Evolutionary conservation across 37 sponge, comb jelly and placozoan species (phyloP).

Genomic region (Axinella damicornis): DNA sequence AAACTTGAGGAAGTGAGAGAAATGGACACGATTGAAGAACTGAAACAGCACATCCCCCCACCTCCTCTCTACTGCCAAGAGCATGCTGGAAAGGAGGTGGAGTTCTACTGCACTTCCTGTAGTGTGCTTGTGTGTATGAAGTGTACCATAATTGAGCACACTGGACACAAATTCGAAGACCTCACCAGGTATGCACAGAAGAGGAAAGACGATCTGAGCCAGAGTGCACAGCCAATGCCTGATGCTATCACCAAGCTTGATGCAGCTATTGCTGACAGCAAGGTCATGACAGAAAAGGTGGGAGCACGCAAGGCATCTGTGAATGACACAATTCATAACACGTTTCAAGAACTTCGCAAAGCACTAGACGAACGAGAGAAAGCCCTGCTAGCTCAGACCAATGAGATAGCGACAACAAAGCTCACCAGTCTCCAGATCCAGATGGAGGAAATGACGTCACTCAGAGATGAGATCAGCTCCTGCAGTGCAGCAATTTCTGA

Average conservation of each 20-base stretch:
- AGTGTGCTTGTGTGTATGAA: background rate
- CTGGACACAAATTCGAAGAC: background rate
- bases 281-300: slow-evolving; percentile 1
- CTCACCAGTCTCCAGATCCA: background rate
- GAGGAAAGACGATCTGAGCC: background rate
- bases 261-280: background rate
- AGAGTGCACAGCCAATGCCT: background rate
- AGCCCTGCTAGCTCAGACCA: background rate
- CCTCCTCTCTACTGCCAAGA: background rate
- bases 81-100: background rate
- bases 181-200: background rate
- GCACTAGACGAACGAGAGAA: slow-evolving; percentile 16
- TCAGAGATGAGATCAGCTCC: background rate
- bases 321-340: background rate
- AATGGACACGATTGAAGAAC: background rate
- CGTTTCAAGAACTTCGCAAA: background rate
- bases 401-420: background rate
- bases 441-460: slow-evolving; percentile 17
- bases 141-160: slow-evolving; percentile 19
- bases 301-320: background rate
- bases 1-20: background rate
- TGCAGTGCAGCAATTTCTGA: background rate
- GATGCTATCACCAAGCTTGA: slow-evolving; percentile 29
- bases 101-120: slow-evolving; percentile 35
- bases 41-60: background rate